Evolutionary conservation across 2,113 vertebrate genomes (phyloP).

Genomic region (Cathartes aura): DNA sequence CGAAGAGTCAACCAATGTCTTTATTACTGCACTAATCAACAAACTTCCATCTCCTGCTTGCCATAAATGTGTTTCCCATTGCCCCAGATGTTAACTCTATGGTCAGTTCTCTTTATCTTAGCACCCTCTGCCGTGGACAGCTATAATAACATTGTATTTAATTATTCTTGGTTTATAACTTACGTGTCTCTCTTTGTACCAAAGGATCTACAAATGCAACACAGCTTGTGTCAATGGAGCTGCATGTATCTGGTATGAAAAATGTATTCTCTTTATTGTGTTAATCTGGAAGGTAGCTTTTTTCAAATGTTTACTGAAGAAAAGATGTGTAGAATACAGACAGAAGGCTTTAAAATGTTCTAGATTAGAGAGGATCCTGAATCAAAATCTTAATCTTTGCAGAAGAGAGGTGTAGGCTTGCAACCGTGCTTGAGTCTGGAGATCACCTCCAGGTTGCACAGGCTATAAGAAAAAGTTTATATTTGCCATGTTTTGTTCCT

Average conservation of each 20-base stretch:
- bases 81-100: neutral
- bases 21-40: neutral
- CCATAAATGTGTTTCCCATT: neutral
- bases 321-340: neutral
- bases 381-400: neutral
- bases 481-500: neutral
- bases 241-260: neutral
- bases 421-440: neutral
- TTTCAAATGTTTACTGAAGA: neutral
- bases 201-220: neutral
- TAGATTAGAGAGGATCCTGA: neutral
- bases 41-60: neutral
- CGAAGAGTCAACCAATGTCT: neutral
- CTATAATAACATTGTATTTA: constrained; percentile 14
- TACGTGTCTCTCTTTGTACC: neutral
- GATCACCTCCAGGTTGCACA: neutral
- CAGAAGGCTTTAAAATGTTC: neutral
- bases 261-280: neutral
- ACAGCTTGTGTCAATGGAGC: neutral
- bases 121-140: constrained; percentile 53
- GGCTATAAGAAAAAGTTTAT: neutral
- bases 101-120: constrained; percentile 50
- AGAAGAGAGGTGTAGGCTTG: neutral
- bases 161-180: neutral
- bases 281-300: neutral